These are phyloP conservation scores for Formica exsecta DNA, from an alignment of 1,140 invertebrate species.

Conservation along the genomic window DNA sequence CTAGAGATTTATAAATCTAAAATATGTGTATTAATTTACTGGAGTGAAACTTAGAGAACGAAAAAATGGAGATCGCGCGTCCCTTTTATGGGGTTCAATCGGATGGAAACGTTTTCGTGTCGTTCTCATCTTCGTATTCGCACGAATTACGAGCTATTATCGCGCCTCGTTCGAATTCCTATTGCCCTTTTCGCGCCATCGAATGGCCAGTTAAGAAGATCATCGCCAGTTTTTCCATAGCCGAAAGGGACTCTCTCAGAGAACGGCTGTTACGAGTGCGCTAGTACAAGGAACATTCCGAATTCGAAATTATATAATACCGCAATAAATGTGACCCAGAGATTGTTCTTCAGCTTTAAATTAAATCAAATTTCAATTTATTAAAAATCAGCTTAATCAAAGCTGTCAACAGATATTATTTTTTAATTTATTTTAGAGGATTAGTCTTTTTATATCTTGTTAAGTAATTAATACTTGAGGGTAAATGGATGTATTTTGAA, in stretches of 20 bases:
- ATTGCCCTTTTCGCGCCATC: constrained; percentile 22
- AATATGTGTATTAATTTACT: background rate
- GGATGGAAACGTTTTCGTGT: constrained; percentile 1
- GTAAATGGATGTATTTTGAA: too few relatives aligned
- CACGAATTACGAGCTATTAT: constrained; percentile 23
- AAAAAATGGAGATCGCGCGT: background rate
- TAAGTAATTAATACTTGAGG: too few relatives aligned
- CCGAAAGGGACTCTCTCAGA: background rate
- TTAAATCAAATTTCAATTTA: background rate
- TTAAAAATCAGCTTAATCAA: background rate
- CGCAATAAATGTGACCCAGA: background rate
- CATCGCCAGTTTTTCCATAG: background rate
- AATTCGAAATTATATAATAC: background rate
- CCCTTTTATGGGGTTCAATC: constrained; percentile 2
- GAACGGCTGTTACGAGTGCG: background rate
- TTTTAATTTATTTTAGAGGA: background rate
- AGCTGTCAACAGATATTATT: background rate
- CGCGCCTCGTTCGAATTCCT: constrained; percentile 24
- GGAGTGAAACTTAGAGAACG: background rate
- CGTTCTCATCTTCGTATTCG: constrained; percentile 19
- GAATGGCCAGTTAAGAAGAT: constrained; percentile 53
- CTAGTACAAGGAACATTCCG: background rate
- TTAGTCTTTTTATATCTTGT: too few relatives aligned
- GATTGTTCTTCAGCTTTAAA: background rate
- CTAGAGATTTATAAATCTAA: too few relatives aligned